These are phyloP conservation scores for Pelecanus crispus DNA, from an alignment of 2,113 vertebrate genomes.

Conservation along the genomic window DNA sequence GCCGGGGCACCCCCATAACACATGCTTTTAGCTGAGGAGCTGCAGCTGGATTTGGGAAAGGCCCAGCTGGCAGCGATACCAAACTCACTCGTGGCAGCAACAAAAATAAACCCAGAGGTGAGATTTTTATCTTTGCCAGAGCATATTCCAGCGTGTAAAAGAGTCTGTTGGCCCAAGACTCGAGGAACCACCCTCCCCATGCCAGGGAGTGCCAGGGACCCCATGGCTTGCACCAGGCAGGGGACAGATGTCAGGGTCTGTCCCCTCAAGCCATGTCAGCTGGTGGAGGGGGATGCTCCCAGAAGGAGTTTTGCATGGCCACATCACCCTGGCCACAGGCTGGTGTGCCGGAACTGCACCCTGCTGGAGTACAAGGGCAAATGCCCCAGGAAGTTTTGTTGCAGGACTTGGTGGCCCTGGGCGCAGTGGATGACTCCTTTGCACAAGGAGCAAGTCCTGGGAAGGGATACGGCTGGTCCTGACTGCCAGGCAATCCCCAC, in stretches of 20 bases:
- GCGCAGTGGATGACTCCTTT: neutral
- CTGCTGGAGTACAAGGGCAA: neutral
- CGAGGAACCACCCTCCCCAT: neutral
- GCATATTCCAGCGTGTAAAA: fast-evolving
- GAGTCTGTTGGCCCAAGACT: neutral
- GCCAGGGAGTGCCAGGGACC: neutral
- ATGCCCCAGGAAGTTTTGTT: neutral
- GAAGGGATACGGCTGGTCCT: neutral
- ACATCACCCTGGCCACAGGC: fast-evolving
- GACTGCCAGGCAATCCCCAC: neutral
- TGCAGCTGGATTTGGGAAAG: neutral
- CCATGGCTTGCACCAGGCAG: fast-evolving
- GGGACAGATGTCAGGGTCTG: neutral
- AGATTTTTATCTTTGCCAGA: neutral
- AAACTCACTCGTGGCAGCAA: neutral
- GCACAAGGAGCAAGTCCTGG: fast-evolving
- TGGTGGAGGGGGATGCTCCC: neutral
- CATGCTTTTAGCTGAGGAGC: fast-evolving
- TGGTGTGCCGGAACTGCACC: neutral
- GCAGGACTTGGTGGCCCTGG: neutral
- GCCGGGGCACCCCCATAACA: fast-evolving
- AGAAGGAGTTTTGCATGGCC: neutral
- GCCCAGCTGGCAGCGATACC: neutral
- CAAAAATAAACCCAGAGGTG: neutral
- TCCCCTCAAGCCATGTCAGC: neutral